phyloP scores from a whole-genome alignment of 2,888 invertebrate species.

The Ectemnius cavifrons region DNA sequence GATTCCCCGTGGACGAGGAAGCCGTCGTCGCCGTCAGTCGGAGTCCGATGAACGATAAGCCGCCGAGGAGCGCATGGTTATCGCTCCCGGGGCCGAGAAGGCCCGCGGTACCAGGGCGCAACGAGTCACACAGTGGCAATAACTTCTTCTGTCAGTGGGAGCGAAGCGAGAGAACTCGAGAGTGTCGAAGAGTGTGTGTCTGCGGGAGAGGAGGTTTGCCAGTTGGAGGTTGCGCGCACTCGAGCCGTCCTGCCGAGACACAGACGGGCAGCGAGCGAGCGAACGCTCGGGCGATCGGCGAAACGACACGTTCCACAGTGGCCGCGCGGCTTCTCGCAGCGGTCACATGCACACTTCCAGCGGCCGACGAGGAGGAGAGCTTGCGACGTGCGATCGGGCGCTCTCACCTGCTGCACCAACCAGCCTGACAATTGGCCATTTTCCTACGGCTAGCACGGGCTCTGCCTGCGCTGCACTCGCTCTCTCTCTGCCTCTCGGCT shows the following conservation, averaged over 20 bases:
- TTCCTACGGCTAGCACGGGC: conserved; percentile 65
- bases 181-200: too few species aligned
- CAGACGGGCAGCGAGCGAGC: neutral
- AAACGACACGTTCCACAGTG: conserved; percentile 19
- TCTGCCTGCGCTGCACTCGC: neutral
- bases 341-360: neutral
- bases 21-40: neutral
- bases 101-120: neutral
- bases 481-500: conserved; percentile 32
- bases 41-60: conserved; percentile 1
- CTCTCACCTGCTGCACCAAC: conserved; percentile 74
- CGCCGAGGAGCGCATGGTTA: conserved; percentile 35
- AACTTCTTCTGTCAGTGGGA: conserved; percentile 45
- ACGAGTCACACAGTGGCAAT: conserved; percentile 10
- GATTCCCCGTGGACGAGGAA: conserved; percentile 1
- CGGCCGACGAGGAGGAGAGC: neutral
- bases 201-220: too few species aligned
- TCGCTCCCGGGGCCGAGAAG: conserved; percentile 30
- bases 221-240: too few species aligned
- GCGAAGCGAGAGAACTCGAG: conserved; percentile 26
- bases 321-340: conserved; percentile 44
- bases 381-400: conserved; percentile 45
- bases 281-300: conserved; percentile 28
- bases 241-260: neutral
- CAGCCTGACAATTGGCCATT: conserved; percentile 76